Evolutionary conservation across 2,797 vertebrate genomes (phyloP), one percentile per base, ranked within the genome.

Genomic region (Perodicticus potto): DNA sequence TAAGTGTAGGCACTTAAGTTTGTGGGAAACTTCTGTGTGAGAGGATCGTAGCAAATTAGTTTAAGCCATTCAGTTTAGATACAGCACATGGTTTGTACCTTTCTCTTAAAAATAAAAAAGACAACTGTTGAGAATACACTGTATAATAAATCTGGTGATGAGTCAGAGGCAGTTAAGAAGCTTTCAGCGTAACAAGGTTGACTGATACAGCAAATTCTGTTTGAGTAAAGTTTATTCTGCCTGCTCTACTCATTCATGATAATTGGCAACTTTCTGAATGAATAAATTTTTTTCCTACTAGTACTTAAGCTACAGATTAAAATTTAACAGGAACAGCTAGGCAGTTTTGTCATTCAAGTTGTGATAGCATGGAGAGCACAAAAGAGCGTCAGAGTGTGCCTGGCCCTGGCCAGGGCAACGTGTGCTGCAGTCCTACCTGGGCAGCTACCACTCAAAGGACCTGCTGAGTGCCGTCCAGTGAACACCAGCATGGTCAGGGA

Each of bases 1-100:
- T 96, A 95, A 83, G 34, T 59, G 95, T 89, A 97, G 97, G 97
- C 97, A 97, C 97, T 97, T 97, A 77, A 77, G 94, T 96, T 81
- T 92, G 80, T 53, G 93, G 93, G 86, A 73, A 77, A 73, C 29
- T 74, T 77, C 63, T 84, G 40, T 89, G 81, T 91, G 65, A 43
- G 8, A 93, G 57, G 76, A 57, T 84, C 67, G 86, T 0, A 91
- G 91, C 77, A 85, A 73, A 83, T 70, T 83, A 91, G 78, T 77
- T 89, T 89, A 73, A 87, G 70, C 53, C 72, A 84, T 87, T 87
- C 6, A 7, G 43, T 89, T 45, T 85, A 63, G 23, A 29, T 5
- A 9, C 23, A 87, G 59, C 87, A 61, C 23, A 6, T 23, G 49
- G 69, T 87, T 81, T 89, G 93, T 94, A 92, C 80, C 61, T 86